Percentiles rank a stretch among this genome's conserved stretches.
Conservation (phyloP, 2,797 vertebrate species). For the Spea hammondii region DNA sequence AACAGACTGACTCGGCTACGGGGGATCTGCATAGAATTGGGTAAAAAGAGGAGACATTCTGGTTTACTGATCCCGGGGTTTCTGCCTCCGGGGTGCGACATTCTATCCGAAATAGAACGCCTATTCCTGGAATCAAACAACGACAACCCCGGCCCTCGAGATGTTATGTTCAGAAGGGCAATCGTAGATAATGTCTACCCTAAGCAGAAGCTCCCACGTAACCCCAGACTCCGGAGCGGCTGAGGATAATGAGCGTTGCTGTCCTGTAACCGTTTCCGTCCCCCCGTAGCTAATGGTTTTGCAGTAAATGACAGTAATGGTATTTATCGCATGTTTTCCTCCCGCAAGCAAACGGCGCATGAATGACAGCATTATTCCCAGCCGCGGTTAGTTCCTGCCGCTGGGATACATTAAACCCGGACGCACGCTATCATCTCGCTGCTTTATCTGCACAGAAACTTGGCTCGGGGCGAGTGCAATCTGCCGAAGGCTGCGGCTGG, state of each 20-base stretch:
- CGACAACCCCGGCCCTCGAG: too few relatives aligned
- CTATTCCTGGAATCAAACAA: too few relatives aligned
- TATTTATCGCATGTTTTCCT: constrained; percentile 19
- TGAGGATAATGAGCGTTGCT: too few relatives aligned
- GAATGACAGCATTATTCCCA: constrained; percentile 25
- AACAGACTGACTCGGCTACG: neutral
- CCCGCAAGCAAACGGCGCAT: constrained; percentile 19
- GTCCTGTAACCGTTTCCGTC: too few relatives aligned
- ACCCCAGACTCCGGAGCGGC: too few relatives aligned
- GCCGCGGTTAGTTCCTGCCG: neutral
- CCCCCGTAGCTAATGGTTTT: too few relatives aligned
- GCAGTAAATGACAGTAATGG: neutral
- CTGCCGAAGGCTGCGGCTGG: constrained; percentile 33
- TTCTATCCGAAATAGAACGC: too few relatives aligned
- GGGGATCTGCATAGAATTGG: neutral
- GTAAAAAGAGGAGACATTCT: neutral
- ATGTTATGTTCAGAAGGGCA: too few relatives aligned
- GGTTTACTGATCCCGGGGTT: too few relatives aligned
- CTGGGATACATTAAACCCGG: constrained; percentile 33
- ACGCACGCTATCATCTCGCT: constrained; percentile 36
- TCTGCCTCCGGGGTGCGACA: too few relatives aligned
- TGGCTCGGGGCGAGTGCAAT: constrained; percentile 25
- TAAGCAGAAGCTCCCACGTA: too few relatives aligned
- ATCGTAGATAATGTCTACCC: too few relatives aligned
- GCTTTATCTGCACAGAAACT: constrained; percentile 43